Evolutionary conservation across 2,888 invertebrate species (phyloP), one percentile per base, ranked within the genome.

Genomic region (Macroteleia sp.): DNA sequence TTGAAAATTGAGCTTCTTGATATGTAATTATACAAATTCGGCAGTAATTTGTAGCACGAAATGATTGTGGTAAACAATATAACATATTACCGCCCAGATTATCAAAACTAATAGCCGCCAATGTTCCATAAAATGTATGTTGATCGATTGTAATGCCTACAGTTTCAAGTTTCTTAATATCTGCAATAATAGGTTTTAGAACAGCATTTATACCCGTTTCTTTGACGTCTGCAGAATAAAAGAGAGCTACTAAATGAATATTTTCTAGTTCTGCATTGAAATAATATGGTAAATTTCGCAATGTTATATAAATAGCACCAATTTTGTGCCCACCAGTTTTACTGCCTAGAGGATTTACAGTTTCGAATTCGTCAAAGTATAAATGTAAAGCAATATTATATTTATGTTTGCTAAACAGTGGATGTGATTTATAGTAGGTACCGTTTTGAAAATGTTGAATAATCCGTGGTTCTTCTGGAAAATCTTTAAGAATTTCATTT

Each of bases 331-430:
- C 56, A 22, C 54, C 48, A 0, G 77, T 80, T 71, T 78, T 78
- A 16, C 71, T 69, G 19, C 80, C 77, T 5, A 77, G 44, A 10
- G 76, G 77, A 50, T 80, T 80, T 9, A 50, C 75, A 0, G 66
- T 59, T 30, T 77, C 81, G 34, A 79, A 81, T 19, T 81, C 76
- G 30, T 80, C 77, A 8, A 30, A 70, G 46, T 32, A 61, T 0
- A 70, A 9, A 28, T 70, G 70, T 19, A 70, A 9, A 28, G 19
- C 19, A 41, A 70, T 17, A 5, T 46, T 46, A 14, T 70, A 28
- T 19, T 17, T 25, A 42, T 61, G 10, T 14, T 34, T 16, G 8
- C 25, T n/a, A 59, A 61, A 70, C 4, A 70, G 22, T 3, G 52
- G 25, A 25, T 61, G 1, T 0, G n/a, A 36, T 14, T 22, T 22